phyloP scores from a whole-genome alignment of 2,888 invertebrate genomes.

The Ommatoiulus sabulosus region DNA sequence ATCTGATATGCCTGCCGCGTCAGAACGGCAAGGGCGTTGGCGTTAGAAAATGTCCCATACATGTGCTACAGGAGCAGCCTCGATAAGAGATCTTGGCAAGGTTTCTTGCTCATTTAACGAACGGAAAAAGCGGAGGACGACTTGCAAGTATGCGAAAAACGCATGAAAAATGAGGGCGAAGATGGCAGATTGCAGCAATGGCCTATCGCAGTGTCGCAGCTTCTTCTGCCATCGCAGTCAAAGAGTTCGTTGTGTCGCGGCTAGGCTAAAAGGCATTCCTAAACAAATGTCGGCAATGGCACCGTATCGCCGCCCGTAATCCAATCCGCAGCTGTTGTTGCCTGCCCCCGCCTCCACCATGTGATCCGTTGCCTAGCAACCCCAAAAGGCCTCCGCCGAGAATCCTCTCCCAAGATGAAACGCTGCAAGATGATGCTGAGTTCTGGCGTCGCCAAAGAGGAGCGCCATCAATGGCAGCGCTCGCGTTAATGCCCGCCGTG shows the following conservation, averaged over 20 bases:
- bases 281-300: background rate
- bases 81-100: slow-evolving; percentile 9
- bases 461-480: background rate
- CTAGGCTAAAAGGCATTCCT: background rate
- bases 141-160: background rate
- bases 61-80: background rate
- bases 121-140: background rate
- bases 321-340: slow-evolving; percentile 36
- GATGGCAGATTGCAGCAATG: background rate
- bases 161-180: background rate
- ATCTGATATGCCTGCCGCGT: background rate
- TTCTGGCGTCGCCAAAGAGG: background rate
- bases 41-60: background rate
- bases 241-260: slow-evolving; percentile 36
- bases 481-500: slow-evolving; percentile 16
- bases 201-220: background rate
- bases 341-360: background rate
- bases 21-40: background rate
- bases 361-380: slow-evolving; percentile 22
- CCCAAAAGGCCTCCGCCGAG: background rate
- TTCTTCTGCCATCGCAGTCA: background rate
- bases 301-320: background rate
- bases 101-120: background rate
- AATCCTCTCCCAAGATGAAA: slow-evolving; percentile 6
- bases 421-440: background rate